Percentiles rank a stretch among this genome's conserved stretches.
phyloP scores from a whole-genome alignment of 2,113 vertebrate genomes.

The Platanista minor region DNA sequence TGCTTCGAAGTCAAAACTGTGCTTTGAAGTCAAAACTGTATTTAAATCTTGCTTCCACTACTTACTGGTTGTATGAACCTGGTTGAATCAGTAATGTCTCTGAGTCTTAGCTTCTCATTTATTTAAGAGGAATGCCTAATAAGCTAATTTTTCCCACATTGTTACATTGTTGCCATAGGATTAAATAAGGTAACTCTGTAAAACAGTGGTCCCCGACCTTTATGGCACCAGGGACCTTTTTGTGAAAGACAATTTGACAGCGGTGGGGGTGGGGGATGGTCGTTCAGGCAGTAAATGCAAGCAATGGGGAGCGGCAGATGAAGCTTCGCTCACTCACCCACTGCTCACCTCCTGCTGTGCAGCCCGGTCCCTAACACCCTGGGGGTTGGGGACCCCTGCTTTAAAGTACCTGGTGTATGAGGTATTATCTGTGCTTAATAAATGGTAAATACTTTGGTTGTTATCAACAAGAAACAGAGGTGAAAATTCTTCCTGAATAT shows the following conservation, averaged over 20 bases:
- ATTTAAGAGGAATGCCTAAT: neutral
- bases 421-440: neutral
- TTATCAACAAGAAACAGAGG: neutral
- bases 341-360: too few species aligned
- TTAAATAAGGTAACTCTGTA: constrained; percentile 8
- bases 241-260: too few species aligned
- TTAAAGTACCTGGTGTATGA: neutral
- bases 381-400: too few species aligned
- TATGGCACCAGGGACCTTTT: too few species aligned
- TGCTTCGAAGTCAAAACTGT: neutral
- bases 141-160: neutral
- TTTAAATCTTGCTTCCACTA: neutral
- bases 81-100: constrained; percentile 16
- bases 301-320: too few species aligned
- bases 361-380: too few species aligned
- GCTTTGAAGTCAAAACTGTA: neutral
- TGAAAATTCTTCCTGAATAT: neutral
- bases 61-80: neutral
- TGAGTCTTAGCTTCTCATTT: neutral
- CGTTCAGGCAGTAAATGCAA: too few species aligned
- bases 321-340: too few species aligned
- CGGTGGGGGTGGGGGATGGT: too few species aligned
- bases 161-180: neutral
- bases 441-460: neutral
- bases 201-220: too few species aligned